Evolutionary conservation across 2,797 vertebrate species (phyloP).

Genomic region (Pampus argenteus): DNA sequence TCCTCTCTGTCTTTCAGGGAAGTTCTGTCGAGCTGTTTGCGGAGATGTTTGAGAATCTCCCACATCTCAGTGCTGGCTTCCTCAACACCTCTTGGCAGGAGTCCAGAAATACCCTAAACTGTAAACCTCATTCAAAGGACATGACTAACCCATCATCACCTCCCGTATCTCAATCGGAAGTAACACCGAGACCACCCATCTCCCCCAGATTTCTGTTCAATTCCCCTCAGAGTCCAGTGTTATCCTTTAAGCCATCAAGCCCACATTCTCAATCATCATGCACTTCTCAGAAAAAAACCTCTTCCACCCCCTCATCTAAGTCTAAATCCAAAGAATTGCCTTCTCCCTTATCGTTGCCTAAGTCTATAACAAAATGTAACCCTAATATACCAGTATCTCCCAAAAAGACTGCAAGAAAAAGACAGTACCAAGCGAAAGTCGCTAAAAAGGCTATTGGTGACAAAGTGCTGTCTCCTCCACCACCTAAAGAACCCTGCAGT

Average conservation of each 20-base stretch:
- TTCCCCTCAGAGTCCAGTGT: slow-evolving; percentile 29
- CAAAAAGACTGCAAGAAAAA: slow-evolving; percentile 31
- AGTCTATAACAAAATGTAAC: slow-evolving; percentile 32
- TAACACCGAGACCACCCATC: slow-evolving; percentile 28
- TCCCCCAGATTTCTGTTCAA: slow-evolving; percentile 42
- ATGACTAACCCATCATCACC: slow-evolving; percentile 39
- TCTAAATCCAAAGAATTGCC: slow-evolving; percentile 40
- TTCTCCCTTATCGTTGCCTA: slow-evolving; percentile 43
- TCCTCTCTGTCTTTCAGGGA: slow-evolving; percentile 75
- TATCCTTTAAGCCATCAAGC: slow-evolving; percentile 44
- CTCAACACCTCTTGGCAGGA: slow-evolving; percentile 63
- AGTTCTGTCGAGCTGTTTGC: slow-evolving; percentile 78
- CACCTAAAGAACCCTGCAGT: slow-evolving; percentile 51
- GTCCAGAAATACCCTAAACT: slow-evolving; percentile 66
- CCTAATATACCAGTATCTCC: not conserved
- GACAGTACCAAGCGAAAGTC: not conserved
- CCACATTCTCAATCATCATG: slow-evolving; percentile 41
- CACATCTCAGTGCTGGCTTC: slow-evolving; percentile 75
- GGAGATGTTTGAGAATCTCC: slow-evolving; percentile 77
- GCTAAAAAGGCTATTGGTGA: slow-evolving; percentile 40
- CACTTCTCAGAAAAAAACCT: slow-evolving; percentile 25
- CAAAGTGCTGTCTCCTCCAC: slow-evolving; percentile 17
- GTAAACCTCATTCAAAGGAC: slow-evolving; percentile 52
- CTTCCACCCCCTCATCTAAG: slow-evolving; percentile 23
- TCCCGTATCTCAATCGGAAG: slow-evolving; percentile 43